These are phyloP conservation scores for Acanthacorydalis orientalis DNA, from an alignment of 2,888 invertebrate species.

Conservation along the genomic window DNA sequence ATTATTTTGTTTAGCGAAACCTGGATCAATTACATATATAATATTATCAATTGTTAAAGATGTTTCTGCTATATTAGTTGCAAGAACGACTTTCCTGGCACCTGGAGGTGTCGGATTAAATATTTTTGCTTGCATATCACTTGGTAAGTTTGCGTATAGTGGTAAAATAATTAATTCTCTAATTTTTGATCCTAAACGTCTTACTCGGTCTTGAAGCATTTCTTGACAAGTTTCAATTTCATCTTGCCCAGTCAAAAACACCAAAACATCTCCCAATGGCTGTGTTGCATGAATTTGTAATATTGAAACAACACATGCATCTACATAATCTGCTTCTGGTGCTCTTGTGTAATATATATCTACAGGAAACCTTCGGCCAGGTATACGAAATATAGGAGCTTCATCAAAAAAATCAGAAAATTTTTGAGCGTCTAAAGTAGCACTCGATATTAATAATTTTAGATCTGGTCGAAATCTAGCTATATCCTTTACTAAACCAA, in stretches of 20 bases:
- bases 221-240: constrained; percentile 85
- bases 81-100: constrained; percentile 90
- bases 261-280: constrained; percentile 86
- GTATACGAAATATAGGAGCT: constrained; percentile 94
- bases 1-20: constrained; percentile 97
- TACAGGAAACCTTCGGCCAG: constrained; percentile 94
- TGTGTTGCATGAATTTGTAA: constrained; percentile 97
- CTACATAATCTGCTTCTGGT: constrained; percentile 97
- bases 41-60: constrained; percentile 98
- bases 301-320: constrained; percentile 93
- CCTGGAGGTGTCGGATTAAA: constrained; percentile 95
- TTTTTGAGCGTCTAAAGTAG: constrained; percentile 94
- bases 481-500: constrained; percentile 94
- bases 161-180: constrained; percentile 85
- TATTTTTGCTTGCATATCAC: constrained; percentile 98
- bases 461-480: constrained; percentile 83
- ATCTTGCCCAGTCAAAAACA: constrained; percentile 89
- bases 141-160: constrained; percentile 95
- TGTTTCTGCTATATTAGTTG: constrained; percentile 98
- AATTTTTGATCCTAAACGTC: constrained; percentile 83
- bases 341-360: constrained; percentile 99
- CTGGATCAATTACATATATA: constrained; percentile 98
- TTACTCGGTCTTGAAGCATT: constrained; percentile 75
- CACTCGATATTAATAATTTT: constrained; percentile 93
- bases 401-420: constrained; percentile 97